phyloP scores from a whole-genome alignment of 2,113 vertebrate species.

The Apodemus speciosus region DNA sequence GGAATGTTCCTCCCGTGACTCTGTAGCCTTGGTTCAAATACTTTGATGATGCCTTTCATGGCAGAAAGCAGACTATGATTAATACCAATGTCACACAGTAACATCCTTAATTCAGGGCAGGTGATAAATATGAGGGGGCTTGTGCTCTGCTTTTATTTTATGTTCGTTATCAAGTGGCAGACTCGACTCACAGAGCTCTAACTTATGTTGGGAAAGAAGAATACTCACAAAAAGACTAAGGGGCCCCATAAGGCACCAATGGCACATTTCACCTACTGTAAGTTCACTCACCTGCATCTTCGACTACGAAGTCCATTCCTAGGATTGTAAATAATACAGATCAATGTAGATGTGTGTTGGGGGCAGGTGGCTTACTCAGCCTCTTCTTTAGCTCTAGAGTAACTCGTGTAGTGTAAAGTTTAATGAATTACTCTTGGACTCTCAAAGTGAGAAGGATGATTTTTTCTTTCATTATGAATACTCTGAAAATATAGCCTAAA shows the following conservation, averaged over 20 bases:
- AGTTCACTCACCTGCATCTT: neutral
- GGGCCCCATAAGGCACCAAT: neutral
- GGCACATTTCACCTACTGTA: neutral
- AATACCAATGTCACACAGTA: slow-evolving; percentile 32
- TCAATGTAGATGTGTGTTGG: neutral
- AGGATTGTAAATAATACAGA: neutral
- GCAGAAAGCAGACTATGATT: slow-evolving; percentile 55
- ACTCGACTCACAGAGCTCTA: neutral
- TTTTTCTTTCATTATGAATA: neutral
- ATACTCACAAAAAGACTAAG: neutral
- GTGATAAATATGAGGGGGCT: slow-evolving; percentile 29
- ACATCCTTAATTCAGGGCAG: neutral
- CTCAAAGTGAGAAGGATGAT: neutral
- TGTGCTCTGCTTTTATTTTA: slow-evolving; percentile 44
- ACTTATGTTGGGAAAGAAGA: slow-evolving; percentile 45
- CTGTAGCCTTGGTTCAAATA: slow-evolving; percentile 21
- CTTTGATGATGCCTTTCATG: slow-evolving; percentile 41
- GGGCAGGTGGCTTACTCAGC: rapidly evolving
- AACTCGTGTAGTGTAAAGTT: neutral
- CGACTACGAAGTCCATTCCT: neutral
- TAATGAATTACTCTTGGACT: neutral
- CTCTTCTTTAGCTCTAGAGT: neutral
- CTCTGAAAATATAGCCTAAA: neutral
- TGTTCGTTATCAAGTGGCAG: slow-evolving; percentile 26
- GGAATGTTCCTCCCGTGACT: slow-evolving; percentile 53